Evolutionary conservation across 2,113 vertebrate genomes (phyloP), one percentile per base, ranked within the genome.

Genomic region (Pitta sordida): DNA sequence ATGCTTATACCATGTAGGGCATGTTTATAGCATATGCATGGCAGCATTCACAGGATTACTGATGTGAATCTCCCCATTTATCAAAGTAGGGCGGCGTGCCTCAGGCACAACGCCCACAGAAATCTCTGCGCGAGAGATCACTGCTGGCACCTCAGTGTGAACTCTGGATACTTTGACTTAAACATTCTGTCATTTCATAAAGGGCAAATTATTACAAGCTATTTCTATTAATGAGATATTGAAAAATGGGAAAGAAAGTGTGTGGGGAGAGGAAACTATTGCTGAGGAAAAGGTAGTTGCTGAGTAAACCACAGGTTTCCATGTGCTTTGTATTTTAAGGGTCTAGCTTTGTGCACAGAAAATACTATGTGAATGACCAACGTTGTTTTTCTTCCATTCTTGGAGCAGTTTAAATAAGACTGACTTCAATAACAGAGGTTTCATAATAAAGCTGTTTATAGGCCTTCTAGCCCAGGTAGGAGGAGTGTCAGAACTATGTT

Each of bases 41-140:
- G 80, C 79, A 68, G 62, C 51, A 16, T 74, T 90, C 64, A 34
- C 44, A 76, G 86, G 88, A 49, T 82, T 87, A 81, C 16, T 91
- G 86, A 83, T 63, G 89, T 94, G 95, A 77, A 87, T 96, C 93
- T 94, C 78, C 78, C 87, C 53, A 0, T 37, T 59, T 43, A 36
- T 73, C 70, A 27, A 46, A 49, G 20, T 7, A 60, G 48, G 81
- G 49, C 49, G 65, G 30, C 8, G 6, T 53, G 26, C 30, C 70
- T 81, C 76, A 74, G 73, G n/a, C 19, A 22, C 51, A 82, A 64
- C 6, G 5, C 53, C 55, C 81, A 49, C 53, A 63, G 52, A 86
- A 74, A 46, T 59, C 11, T 34, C 22, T 32, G 41, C 70, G 82
- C 36, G 71, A 55, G 60, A 75, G 52, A 39, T 36, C 12, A 3